These are phyloP conservation scores for Heteropelma amictum DNA, from an alignment of 2,888 invertebrate genomes.

Conservation along the genomic window DNA sequence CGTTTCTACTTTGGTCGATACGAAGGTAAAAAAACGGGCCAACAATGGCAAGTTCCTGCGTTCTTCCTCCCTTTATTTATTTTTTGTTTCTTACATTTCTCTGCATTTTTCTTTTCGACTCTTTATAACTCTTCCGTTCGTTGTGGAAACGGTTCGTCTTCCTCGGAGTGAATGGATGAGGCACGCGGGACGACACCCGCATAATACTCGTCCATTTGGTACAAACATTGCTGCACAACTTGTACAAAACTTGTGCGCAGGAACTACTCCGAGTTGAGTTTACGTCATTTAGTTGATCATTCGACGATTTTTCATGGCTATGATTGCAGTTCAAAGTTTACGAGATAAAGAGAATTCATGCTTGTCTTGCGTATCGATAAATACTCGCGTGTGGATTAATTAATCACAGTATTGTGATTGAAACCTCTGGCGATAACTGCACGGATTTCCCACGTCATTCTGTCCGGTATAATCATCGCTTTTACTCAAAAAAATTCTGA, in stretches of 20 bases:
- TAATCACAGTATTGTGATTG: no score
- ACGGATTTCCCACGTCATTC: no score
- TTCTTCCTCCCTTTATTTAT: neutral
- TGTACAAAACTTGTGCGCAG: neutral
- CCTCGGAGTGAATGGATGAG: neutral
- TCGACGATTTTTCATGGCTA: no score
- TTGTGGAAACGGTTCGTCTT: neutral
- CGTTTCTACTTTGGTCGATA: slow-evolving; percentile 26
- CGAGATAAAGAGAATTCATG: no score
- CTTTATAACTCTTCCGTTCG: slow-evolving; percentile 17
- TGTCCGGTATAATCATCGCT: no score
- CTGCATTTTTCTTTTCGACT: slow-evolving; percentile 13
- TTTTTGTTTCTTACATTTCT: neutral
- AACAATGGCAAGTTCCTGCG: slow-evolving; percentile 15
- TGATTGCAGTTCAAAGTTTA: no score
- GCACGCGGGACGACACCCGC: neutral
- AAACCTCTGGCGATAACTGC: no score
- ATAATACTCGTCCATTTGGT: slow-evolving; percentile 2
- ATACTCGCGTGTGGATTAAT: no score
- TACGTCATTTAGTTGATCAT: no score
- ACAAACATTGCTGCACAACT: neutral
- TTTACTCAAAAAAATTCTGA: no score
- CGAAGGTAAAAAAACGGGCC: slow-evolving; percentile 25
- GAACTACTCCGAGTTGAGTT: neutral
- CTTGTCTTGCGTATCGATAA: no score